Evolutionary conservation across 2,113 vertebrate genomes (phyloP).

Genomic region (Heloderma charlesbogerti): DNA sequence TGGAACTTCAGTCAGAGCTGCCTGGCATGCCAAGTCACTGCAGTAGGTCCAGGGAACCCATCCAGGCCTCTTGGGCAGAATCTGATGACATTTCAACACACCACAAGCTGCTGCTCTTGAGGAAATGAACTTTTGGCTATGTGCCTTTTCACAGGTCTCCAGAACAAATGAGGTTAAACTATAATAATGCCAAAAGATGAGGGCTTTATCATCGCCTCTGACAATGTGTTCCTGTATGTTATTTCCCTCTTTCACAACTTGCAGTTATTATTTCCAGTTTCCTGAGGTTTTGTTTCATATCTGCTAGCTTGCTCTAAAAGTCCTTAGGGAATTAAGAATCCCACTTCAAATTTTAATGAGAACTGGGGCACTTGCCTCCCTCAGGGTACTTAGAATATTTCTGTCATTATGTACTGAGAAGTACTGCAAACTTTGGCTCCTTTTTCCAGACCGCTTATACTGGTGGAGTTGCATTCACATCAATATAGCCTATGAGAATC

Average conservation of each 20-base stretch:
- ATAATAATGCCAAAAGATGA: background rate
- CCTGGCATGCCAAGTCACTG: background rate
- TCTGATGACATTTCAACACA: background rate
- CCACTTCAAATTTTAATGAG: conserved; percentile 36
- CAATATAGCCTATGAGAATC: background rate
- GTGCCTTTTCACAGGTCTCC: background rate
- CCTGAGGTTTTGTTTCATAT: background rate
- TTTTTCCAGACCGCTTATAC: background rate
- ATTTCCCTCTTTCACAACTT: background rate
- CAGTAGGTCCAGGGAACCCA: background rate
- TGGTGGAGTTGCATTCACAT: background rate
- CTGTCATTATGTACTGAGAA: conserved; percentile 33
- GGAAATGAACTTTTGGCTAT: background rate
- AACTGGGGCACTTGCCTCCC: conserved; percentile 25
- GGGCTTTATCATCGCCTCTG: background rate
- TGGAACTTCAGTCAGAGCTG: background rate
- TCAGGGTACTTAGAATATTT: background rate
- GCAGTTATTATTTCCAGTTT: background rate
- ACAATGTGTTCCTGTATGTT: background rate
- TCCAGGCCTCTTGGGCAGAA: background rate
- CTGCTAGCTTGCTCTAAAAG: conserved; percentile 1
- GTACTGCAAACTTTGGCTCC: conserved; percentile 17
- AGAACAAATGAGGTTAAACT: background rate
- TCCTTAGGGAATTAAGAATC: background rate
- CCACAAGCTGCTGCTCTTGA: background rate